Evolutionary conservation across 2,113 vertebrate genomes (phyloP), one percentile per base, ranked within the genome.

Genomic region (Channa argus): DNA sequence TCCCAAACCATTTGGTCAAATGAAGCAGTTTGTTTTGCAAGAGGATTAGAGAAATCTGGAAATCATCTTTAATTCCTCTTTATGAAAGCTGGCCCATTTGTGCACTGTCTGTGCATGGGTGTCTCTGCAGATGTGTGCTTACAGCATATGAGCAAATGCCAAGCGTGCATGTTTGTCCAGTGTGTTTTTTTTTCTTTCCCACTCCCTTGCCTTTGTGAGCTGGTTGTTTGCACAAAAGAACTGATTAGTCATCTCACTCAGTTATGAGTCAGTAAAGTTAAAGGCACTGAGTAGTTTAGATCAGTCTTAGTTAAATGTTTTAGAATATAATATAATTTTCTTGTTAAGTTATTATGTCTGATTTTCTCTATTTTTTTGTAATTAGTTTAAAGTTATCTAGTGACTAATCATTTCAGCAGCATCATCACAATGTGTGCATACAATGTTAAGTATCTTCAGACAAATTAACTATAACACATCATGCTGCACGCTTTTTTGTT

Each of bases 61-160:
- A 73, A 15, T 60, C 53, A 60, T 69, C 10, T 36, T 77, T 67
- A 49, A 58, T 72, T 71, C 9, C 67, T 46, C 52, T 46, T 46
- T 55, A 15, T 53, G 54, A 59, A 64, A 74, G 59, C 47, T 59
- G 15, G 4, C 12, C 52, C 36, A 12, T 60, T 34, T 59, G 39
- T 36, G 39, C 3, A 4, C 6, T 4, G 6, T 49, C 5, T 51
- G 10, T 60, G 37, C 8, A 1, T 58, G 39, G 34, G 51, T 50
- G 24, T 43, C 43, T 14, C 47, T 33, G 24, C 8, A 8, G 58
- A 15, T 43, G 47, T 33, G n/a, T 39, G 34, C 43, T 38, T 59
- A 3, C 37, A 64, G 8, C 39, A 36, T 65, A 36, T 38, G 12
- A 34, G 24, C 11, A 60, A 34, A 38, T 60, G 46, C 12, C 5